Percentiles rank a stretch among this genome's conserved stretches.
Conservation (phyloP, 2,797 vertebrate genomes). For the Gastrophryne carolinensis region DNA sequence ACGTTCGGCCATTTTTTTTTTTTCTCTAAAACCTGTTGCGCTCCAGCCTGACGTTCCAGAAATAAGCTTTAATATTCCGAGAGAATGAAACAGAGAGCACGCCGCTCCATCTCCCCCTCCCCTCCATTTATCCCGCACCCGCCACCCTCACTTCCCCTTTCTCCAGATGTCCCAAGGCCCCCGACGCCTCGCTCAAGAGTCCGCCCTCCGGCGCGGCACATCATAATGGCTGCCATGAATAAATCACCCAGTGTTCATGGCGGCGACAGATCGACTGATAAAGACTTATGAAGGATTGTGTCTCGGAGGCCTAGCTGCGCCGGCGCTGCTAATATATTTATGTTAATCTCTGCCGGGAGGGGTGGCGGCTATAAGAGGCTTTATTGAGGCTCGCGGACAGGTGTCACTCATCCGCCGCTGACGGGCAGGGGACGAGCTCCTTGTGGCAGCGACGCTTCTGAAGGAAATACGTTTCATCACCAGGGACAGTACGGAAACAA, state of each 20-base stretch:
- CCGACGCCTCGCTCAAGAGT: not conserved
- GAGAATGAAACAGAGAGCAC: too few species aligned
- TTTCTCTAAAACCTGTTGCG: too few species aligned
- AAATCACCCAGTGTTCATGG: slow-evolving; percentile 34
- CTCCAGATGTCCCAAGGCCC: not conserved
- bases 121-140: not conserved
- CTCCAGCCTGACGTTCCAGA: too few species aligned
- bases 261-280: slow-evolving; percentile 24
- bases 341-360: slow-evolving; percentile 22
- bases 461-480: too few species aligned
- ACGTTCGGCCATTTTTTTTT: too few species aligned
- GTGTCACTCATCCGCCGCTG: slow-evolving; percentile 11
- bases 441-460: too few species aligned
- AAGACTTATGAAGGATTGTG: slow-evolving; percentile 28
- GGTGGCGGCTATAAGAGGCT: not conserved
- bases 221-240: slow-evolving; percentile 26
- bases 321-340: slow-evolving; percentile 31
- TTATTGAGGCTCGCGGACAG: not conserved
- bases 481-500: too few species aligned
- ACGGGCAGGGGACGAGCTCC: not conserved
- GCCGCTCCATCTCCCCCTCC: not conserved
- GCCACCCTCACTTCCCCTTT: not conserved
- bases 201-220: slow-evolving; percentile 9
- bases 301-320: slow-evolving; percentile 12
- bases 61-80: too few species aligned